Evolutionary conservation across 2,113 vertebrate species (phyloP).

Genomic region (Galemys pyrenaicus): DNA sequence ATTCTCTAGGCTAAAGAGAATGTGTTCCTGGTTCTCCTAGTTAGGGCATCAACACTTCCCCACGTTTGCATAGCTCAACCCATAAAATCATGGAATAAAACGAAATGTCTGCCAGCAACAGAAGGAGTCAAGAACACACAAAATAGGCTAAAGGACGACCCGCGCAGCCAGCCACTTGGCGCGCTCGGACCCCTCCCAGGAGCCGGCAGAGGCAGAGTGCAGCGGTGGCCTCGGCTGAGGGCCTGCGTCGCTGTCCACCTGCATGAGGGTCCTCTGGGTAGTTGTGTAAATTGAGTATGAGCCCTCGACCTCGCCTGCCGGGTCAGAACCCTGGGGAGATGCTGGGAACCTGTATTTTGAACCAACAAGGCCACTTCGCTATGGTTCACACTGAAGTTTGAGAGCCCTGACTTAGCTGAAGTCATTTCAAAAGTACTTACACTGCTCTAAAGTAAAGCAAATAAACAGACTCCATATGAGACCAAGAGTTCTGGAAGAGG

Average conservation of each 20-base stretch:
- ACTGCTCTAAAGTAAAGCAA: constrained; percentile 16
- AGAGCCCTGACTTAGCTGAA: neutral
- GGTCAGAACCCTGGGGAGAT: neutral
- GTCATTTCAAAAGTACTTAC: constrained; percentile 42
- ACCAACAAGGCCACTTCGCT: neutral
- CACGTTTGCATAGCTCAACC: neutral
- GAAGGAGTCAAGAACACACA: neutral
- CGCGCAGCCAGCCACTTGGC: neutral
- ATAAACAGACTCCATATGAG: neutral
- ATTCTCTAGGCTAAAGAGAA: neutral
- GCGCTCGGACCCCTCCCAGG: neutral
- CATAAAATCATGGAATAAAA: neutral
- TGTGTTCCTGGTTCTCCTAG: neutral
- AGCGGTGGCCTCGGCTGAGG: accelerated
- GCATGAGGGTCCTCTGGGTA: accelerated
- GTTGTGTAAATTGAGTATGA: neutral
- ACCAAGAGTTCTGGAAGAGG: neutral
- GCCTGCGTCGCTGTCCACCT: neutral
- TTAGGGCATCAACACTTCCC: neutral
- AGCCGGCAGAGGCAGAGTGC: neutral
- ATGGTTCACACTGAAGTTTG: neutral
- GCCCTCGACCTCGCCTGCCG: too few relatives aligned
- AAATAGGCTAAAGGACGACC: neutral
- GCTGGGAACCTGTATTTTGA: neutral
- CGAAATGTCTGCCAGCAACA: neutral